Percentiles rank a stretch among this genome's conserved stretches.
Conservation (phyloP, 2,113 vertebrate species). For the Scomber colias region DNA sequence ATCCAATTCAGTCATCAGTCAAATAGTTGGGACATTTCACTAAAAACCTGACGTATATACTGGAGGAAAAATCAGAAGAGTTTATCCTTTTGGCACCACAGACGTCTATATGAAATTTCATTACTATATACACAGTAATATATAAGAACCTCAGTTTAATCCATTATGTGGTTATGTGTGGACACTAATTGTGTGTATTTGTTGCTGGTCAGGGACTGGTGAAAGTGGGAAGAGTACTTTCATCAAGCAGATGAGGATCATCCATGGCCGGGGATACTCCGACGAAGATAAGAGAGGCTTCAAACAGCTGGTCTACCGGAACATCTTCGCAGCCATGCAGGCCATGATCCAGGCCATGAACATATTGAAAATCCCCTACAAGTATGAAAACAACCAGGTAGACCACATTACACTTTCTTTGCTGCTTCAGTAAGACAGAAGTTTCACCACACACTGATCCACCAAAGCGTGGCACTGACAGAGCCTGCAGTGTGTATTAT, state of each 20-base stretch:
- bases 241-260: constrained; percentile 87
- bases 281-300: constrained; percentile 96
- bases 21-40: too few relatives aligned
- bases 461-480: constrained; percentile 7
- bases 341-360: constrained; percentile 97
- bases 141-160: not conserved
- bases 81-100: too few relatives aligned
- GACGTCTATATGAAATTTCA: too few relatives aligned
- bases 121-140: too few relatives aligned
- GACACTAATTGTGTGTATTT: not conserved
- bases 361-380: constrained; percentile 94
- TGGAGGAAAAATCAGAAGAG: too few relatives aligned
- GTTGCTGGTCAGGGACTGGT: constrained; percentile 78
- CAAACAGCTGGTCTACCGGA: constrained; percentile 95
- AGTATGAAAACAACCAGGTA: constrained; percentile 93
- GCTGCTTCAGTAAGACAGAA: constrained; percentile 39
- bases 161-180: not conserved
- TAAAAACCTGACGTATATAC: too few relatives aligned
- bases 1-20: too few relatives aligned
- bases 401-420: not conserved
- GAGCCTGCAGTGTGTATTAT: constrained; percentile 22
- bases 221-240: constrained; percentile 87
- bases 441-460: too few relatives aligned
- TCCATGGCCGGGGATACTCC: constrained; percentile 94
- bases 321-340: constrained; percentile 98